Conservation (phyloP, 2,113 vertebrate species). For the Dendrocopos noguchii region DNA sequence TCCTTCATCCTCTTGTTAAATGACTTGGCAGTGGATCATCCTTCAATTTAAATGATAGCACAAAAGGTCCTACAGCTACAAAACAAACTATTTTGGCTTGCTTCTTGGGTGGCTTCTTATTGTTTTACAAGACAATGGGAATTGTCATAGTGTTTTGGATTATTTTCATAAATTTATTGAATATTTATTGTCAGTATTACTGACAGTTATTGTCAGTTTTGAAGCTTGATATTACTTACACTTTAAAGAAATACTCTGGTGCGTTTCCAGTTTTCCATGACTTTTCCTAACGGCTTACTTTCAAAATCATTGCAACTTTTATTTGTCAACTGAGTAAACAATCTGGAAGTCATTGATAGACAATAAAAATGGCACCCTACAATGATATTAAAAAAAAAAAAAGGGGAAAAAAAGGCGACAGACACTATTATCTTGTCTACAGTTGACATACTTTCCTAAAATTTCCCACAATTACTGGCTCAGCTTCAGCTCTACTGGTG, state of each 20-base stretch:
- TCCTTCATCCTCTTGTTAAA: conserved; percentile 10
- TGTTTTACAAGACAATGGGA: conserved; percentile 59
- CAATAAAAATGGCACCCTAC: conserved; percentile 53
- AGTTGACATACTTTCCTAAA: conserved; percentile 52
- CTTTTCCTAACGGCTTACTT: neutral
- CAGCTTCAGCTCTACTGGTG: conserved; percentile 37
- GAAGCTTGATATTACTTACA: conserved; percentile 12
- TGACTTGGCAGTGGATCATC: neutral
- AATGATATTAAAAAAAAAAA: neutral
- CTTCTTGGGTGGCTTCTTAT: conserved; percentile 54
- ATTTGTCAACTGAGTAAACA: conserved; percentile 43
- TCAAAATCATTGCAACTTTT: conserved; percentile 36
- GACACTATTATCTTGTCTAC: conserved; percentile 53
- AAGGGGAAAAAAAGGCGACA: neutral
- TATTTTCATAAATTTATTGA: conserved; percentile 52
- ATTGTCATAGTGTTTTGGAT: conserved; percentile 38
- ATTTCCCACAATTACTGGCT: conserved; percentile 59
- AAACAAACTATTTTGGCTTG: conserved; percentile 57
- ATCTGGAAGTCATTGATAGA: conserved; percentile 63
- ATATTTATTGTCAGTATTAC: conserved; percentile 46
- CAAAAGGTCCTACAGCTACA: conserved; percentile 39
- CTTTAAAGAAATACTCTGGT: conserved; percentile 32
- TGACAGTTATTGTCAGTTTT: neutral
- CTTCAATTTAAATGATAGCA: conserved; percentile 40
- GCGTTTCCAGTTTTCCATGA: neutral